Evolutionary conservation across 2,113 vertebrate species (phyloP).

Genomic region (Ameiurus melas): DNA sequence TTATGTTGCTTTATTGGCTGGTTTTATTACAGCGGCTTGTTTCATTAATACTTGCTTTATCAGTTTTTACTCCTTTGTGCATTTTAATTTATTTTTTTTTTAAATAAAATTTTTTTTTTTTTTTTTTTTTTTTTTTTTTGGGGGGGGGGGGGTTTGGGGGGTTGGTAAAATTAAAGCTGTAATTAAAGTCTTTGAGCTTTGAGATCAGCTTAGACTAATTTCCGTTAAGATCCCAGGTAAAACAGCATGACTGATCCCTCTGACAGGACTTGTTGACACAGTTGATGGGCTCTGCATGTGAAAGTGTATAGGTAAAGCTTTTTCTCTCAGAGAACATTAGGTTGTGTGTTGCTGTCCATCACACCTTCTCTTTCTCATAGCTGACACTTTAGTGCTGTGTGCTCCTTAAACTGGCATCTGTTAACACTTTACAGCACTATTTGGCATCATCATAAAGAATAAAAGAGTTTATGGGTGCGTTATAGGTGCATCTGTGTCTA

Average conservation of each 20-base stretch:
- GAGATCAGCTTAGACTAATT: slow-evolving; percentile 18
- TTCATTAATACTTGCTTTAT: not conserved
- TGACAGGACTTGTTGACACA: slow-evolving; percentile 46
- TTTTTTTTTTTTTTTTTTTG: too few species aligned
- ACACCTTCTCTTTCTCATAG: slow-evolving; percentile 26
- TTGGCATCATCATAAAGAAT: slow-evolving; percentile 51
- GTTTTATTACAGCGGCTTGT: not conserved
- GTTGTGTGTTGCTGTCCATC: slow-evolving; percentile 51
- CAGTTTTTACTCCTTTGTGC: not conserved
- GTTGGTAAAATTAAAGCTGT: not conserved
- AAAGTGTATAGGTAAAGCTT: slow-evolving; percentile 42
- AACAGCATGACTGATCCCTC: slow-evolving; percentile 32
- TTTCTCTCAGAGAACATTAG: slow-evolving; percentile 9
- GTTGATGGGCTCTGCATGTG: slow-evolving; percentile 49
- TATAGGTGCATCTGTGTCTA: slow-evolving; percentile 34
- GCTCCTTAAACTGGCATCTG: slow-evolving; percentile 54
- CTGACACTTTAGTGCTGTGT: slow-evolving; percentile 49
- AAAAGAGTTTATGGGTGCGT: slow-evolving; percentile 11
- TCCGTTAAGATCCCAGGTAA: slow-evolving; percentile 37
- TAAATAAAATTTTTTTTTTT: too few species aligned
- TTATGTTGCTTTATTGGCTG: not conserved
- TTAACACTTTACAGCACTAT: slow-evolving; percentile 51
- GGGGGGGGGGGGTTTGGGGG: too few species aligned
- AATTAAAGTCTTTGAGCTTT: not conserved
- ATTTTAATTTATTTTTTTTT: too few species aligned